A percentile compares a stretch with the other conserved stretches of the same genome.
Conservation (phyloP, 92 coral and sea anemone species). For the Paramuricea clavata region DNA sequence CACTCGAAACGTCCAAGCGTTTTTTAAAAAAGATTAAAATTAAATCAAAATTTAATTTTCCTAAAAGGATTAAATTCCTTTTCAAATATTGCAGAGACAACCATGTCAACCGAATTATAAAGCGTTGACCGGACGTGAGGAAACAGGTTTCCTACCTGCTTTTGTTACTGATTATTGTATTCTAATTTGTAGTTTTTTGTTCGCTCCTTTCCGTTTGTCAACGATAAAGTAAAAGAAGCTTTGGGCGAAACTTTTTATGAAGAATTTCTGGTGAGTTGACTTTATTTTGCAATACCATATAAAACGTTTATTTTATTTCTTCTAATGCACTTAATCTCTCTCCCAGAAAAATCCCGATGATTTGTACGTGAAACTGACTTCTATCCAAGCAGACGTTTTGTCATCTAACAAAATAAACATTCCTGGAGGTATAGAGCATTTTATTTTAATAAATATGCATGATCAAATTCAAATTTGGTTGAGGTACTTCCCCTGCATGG, state of each 20-base stretch:
- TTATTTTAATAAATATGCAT: neutral
- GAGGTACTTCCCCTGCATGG: too few species aligned
- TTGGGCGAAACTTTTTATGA: constrained; percentile 93
- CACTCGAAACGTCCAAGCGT: too few species aligned
- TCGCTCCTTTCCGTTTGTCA: constrained; percentile 90
- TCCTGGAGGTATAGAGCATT: constrained; percentile 82
- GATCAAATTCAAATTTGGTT: too few species aligned
- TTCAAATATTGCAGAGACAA: too few species aligned
- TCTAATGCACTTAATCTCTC: too few species aligned
- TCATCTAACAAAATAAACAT: constrained; percentile 96
- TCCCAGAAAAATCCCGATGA: constrained; percentile 84
- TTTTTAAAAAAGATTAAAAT: too few species aligned
- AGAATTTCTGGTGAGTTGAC: constrained; percentile 87
- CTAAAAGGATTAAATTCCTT: too few species aligned
- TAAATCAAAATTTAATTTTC: too few species aligned
- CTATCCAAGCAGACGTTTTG: constrained; percentile 94
- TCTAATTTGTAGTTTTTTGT: constrained; percentile 84
- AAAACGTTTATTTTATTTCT: neutral
- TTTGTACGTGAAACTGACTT: constrained; percentile 92
- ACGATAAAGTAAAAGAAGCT: constrained; percentile 93
- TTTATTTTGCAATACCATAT: neutral
- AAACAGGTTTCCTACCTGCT: too few species aligned
- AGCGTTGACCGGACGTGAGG: too few species aligned
- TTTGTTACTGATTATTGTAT: too few species aligned
- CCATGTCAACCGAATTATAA: too few species aligned